A percentile compares a stretch with the other conserved stretches of the same genome.
Conservation (phyloP, 2,797 vertebrate species). For the Phataginus tricuspis region DNA sequence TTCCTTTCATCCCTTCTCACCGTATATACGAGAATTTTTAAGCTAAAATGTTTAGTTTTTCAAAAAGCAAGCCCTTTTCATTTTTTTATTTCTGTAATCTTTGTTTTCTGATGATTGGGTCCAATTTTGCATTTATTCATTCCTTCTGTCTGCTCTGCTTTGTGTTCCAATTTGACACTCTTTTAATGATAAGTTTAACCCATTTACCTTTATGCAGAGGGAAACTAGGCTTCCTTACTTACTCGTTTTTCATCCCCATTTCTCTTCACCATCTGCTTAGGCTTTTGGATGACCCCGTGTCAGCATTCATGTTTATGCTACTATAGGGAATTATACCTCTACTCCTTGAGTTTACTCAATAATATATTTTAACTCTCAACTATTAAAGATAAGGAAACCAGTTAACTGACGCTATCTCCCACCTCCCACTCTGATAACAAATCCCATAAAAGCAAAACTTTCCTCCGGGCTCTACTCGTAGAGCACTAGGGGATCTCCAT, state of each 20-base stretch:
- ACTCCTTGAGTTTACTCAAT: background rate
- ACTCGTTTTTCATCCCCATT: background rate
- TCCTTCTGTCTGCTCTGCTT: background rate
- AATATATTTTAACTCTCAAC: background rate
- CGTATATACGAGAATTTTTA: background rate
- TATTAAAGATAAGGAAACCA: background rate
- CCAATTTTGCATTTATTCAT: background rate
- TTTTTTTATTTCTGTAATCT: background rate
- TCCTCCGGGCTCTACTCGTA: background rate
- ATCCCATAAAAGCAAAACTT: background rate
- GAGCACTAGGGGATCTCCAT: background rate
- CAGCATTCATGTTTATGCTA: background rate
- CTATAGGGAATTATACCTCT: background rate
- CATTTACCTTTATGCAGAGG: background rate
- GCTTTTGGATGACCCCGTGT: background rate
- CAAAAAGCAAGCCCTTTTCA: background rate
- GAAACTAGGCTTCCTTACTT: background rate
- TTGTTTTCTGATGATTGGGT: background rate
- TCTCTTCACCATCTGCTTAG: background rate
- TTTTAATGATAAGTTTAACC: background rate
- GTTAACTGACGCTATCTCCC: background rate
- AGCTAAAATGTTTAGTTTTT: background rate
- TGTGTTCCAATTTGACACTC: background rate
- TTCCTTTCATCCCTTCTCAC: background rate
- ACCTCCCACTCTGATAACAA: background rate